A percentile compares a stretch with the other conserved stretches of the same genome.
Conservation (phyloP, 2,113 vertebrate species). For the Arenaria interpres region DNA sequence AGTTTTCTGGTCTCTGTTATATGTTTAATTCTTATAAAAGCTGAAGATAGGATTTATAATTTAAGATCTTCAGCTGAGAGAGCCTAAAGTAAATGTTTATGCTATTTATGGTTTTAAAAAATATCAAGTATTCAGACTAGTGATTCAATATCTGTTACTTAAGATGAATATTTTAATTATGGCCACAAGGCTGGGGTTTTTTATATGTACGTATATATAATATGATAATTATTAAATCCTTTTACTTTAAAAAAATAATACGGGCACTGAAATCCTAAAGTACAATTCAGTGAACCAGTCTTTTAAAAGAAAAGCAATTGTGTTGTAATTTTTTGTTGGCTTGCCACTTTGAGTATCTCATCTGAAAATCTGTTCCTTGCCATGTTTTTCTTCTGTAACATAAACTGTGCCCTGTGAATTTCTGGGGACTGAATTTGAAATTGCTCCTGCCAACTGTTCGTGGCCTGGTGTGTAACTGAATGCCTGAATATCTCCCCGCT, state of each 20-base stretch:
- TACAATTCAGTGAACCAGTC: constrained; percentile 48
- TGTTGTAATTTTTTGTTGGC: constrained; percentile 41
- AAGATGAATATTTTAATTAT: constrained; percentile 27
- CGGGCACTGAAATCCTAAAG: constrained; percentile 38
- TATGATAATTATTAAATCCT: constrained; percentile 11
- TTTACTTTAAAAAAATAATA: not conserved
- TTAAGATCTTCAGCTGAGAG: not conserved
- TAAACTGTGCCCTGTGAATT: constrained; percentile 97
- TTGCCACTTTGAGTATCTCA: constrained; percentile 6
- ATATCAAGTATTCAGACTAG: not conserved
- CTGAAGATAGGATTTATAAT: not conserved
- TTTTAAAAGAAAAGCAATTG: constrained; percentile 64
- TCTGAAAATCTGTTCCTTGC: constrained; percentile 99
- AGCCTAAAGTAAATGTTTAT: not conserved
- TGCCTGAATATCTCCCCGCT: constrained; percentile 90
- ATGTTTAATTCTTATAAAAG: not conserved
- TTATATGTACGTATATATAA: not conserved
- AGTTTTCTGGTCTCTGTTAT: not conserved
- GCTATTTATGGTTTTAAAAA: not conserved
- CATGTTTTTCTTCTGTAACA: constrained; percentile 99
- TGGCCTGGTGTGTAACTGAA: constrained; percentile 89
- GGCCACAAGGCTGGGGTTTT: constrained; percentile 2
- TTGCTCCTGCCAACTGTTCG: constrained; percentile 88
- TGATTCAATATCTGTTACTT: not conserved
- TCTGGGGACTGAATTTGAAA: constrained; percentile 97